Evolutionary conservation across 2,113 vertebrate species (phyloP), one percentile per base, ranked within the genome.

Genomic region (Zosterops lateralis): DNA sequence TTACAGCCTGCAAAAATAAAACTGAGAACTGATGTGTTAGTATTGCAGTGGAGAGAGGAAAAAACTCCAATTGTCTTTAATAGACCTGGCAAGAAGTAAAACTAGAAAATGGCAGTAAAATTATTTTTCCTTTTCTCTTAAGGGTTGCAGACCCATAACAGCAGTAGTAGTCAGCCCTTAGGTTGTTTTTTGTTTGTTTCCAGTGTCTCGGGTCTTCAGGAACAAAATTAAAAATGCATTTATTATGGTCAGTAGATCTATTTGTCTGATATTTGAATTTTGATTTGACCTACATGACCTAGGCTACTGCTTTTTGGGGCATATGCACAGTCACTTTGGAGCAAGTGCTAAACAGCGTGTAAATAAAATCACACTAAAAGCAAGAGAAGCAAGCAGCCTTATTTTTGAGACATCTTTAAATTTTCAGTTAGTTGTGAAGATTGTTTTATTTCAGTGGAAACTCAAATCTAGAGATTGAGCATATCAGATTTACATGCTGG

Each of bases 221-320:
- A 84, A 48, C 6, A 36, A 86, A 83, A 32, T 2, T 73, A 38
- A 79, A 68, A 47, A 73, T 1, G 0, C 7, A 7, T 73, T 90
- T 83, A 8, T 68, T 87, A 7, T 9, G 14, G 15, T 62, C 1
- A 7, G 2, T 65, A 57, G 13, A 24, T 79, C 5, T 68, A 2
- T 73, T 65, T 76, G 9, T 75, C 32, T 50, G 29, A 84, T 92
- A 44, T 15, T 90, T 86, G 14, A 44, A 58, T 88, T 92, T 92
- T 76, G 56, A 15, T 68, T 88, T 80, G 53, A 57, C 26, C 25
- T 76, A 83, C 10, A 6, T 71, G 38, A 66, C 24, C 12, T 80
- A 18, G 82, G 26, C 7, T 75, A 21, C 34, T 58, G n/a, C 24
- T 67, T 84, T 84, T 92, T n/a, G 20, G 21, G 14, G 6, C 0